Conservation (phyloP, 2,113 vertebrate genomes). For the Physeter macrocephalus region DNA sequence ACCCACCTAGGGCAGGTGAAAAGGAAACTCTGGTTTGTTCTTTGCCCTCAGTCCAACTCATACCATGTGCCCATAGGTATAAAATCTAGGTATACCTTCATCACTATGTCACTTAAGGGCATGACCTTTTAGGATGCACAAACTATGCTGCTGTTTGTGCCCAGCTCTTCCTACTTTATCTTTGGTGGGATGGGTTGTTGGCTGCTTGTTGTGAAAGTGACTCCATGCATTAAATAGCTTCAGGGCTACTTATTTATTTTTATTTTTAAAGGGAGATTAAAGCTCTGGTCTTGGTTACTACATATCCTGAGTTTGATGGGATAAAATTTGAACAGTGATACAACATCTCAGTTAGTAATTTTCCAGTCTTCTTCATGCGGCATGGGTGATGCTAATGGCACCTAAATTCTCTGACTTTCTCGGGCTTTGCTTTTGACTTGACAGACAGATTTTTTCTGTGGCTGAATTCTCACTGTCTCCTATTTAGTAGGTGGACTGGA, state of each 20-base stretch:
- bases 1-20: background rate
- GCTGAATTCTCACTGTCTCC: background rate
- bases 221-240: background rate
- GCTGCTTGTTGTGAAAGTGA: background rate
- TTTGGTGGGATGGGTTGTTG: background rate
- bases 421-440: background rate
- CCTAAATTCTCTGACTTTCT: background rate
- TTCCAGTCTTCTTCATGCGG: background rate
- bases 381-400: background rate
- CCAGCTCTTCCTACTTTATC: background rate
- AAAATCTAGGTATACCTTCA: background rate
- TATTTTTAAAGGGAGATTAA: slow-evolving; percentile 21
- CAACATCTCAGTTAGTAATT: background rate
- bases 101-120: background rate
- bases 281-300: background rate
- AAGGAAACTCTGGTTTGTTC: background rate
- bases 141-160: background rate
- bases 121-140: background rate
- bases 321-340: background rate
- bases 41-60: background rate
- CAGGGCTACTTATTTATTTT: background rate
- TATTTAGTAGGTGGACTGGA: background rate
- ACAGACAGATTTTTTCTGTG: background rate
- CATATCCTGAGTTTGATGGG: background rate
- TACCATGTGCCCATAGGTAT: background rate